Base-by-base conservation (phyloP, 2,888 invertebrate genomes). In the Strigamia maritima region DNA sequence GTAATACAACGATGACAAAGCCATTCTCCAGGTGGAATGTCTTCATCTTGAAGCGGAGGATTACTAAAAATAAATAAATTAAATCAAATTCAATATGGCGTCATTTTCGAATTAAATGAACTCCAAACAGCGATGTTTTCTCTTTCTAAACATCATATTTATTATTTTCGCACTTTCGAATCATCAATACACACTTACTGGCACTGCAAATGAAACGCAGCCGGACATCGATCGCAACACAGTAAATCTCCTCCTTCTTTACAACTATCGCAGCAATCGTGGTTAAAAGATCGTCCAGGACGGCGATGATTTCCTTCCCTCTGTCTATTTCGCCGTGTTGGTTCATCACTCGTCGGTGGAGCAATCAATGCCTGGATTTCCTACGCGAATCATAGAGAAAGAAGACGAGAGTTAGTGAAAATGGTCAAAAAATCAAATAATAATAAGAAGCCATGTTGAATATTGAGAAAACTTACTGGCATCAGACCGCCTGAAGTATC, bases 211-310 rank as follows among this genome's bases (percentile, higher is more conserved):
- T 98, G 98, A 87, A 98, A 98, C 81, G 97, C 95, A 38, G 95
- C 94, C 0, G 97, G 96, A 84, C 98, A 98, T 81, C 92, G 92
- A 86, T 98, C 97, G 86, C 98, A 98, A 86, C 97, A 97, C 80
- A 98, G 91, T 49, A 98, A 88, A 86, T 96, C 95, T 2, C 98
- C 97, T 40, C 96, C 96, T 88, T 97, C 97, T 79, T 92, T 91
- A 86, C 98, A 98, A 79, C 95, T 93, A 87, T 97, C 96, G 85
- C 98, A 98, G 82, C 92, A 92, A 85, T 97, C 97, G 85, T 93
- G 94, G 87, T 97, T 97, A 28, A 86, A 84, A 16, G 86, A 83
- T 75, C 86, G 83, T 4, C 86, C 86, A 78, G 85, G 85, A 75
- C 85, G 83, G 40, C 85, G 80, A 79, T 83, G 80, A 83, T 77